A percentile compares a stretch with the other conserved stretches of the same genome.
These are phyloP conservation scores for Eurytoma adleriae DNA, from an alignment of 2,888 invertebrate genomes.

Conservation along the genomic window DNA sequence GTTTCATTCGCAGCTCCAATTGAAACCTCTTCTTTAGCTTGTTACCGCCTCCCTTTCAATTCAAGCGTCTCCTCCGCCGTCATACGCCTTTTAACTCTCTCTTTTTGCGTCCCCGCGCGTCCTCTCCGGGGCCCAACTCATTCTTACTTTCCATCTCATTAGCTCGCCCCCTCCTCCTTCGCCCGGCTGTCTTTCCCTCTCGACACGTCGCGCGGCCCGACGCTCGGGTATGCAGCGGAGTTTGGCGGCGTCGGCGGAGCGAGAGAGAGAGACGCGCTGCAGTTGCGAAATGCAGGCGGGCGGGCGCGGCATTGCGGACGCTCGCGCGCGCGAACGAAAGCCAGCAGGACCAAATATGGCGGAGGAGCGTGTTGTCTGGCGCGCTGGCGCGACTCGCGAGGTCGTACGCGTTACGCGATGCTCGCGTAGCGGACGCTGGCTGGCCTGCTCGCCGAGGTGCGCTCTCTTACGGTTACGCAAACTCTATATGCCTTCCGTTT, in stretches of 20 bases:
- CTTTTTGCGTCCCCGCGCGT: conserved; percentile 5
- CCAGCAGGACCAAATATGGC: conserved; percentile 45
- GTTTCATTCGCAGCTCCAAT: conserved; percentile 7
- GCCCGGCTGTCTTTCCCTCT: conserved; percentile 55
- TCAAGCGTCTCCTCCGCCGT: conserved; percentile 12
- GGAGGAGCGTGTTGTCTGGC: neutral
- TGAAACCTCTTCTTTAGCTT: neutral
- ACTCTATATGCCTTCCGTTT: neutral
- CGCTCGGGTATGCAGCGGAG: neutral
- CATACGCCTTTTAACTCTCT: neutral
- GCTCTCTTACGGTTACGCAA: conserved; percentile 23
- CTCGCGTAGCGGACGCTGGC: conserved; percentile 7
- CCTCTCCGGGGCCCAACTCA: neutral
- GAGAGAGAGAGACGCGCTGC: neutral
- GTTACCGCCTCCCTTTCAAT: conserved; percentile 9
- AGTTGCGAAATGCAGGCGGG: conserved; percentile 33
- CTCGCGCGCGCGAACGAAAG: neutral
- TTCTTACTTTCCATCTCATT: conserved; percentile 48
- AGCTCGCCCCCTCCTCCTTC: conserved; percentile 35
- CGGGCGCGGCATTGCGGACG: conserved; percentile 14
- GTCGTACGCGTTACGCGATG: neutral
- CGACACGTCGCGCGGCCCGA: neutral
- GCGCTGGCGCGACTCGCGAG: neutral
- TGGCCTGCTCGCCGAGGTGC: neutral
- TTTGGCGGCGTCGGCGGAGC: neutral